phyloP scores from a whole-genome alignment of 1,140 invertebrate species.

The Drosophila burlai region DNA sequence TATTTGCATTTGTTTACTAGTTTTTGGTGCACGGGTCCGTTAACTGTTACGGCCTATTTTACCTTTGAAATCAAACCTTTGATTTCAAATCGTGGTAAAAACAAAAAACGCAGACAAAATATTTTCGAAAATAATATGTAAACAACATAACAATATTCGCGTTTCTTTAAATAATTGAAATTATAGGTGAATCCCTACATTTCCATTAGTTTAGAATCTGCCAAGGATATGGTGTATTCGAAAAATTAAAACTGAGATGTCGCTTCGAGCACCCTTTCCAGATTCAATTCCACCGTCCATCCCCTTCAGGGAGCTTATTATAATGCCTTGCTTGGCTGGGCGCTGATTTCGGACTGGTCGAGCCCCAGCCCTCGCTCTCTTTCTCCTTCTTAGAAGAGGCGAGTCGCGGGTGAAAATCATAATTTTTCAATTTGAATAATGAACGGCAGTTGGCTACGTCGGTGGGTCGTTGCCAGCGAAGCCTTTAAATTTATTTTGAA shows the following conservation, averaged over 20 bases:
- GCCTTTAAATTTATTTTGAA: constrained; percentile 80
- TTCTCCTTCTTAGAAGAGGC: constrained; percentile 29
- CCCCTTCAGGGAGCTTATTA: constrained; percentile 80
- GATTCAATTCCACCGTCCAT: constrained; percentile 24
- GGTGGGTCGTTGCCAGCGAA: constrained; percentile 50
- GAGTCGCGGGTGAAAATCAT: constrained; percentile 72
- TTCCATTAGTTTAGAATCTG: constrained; percentile 53
- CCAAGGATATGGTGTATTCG: constrained; percentile 41
- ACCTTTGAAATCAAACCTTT: neutral
- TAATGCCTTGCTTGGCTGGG: constrained; percentile 60
- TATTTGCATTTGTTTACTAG: constrained; percentile 26
- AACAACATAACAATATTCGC: neutral
- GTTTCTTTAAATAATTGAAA: neutral
- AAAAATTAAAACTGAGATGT: constrained; percentile 38
- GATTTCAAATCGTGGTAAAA: neutral
- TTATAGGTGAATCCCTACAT: neutral
- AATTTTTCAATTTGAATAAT: constrained; percentile 84
- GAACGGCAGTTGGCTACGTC: constrained; percentile 57
- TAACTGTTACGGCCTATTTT: neutral
- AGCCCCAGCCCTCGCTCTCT: neutral
- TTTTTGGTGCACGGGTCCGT: neutral
- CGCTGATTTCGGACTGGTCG: constrained; percentile 21
- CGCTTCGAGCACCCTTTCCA: constrained; percentile 1
- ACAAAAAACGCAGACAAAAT: neutral
- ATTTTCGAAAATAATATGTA: neutral